phyloP scores from a whole-genome alignment of 2,113 vertebrate species.

The Epinephelus moara region DNA sequence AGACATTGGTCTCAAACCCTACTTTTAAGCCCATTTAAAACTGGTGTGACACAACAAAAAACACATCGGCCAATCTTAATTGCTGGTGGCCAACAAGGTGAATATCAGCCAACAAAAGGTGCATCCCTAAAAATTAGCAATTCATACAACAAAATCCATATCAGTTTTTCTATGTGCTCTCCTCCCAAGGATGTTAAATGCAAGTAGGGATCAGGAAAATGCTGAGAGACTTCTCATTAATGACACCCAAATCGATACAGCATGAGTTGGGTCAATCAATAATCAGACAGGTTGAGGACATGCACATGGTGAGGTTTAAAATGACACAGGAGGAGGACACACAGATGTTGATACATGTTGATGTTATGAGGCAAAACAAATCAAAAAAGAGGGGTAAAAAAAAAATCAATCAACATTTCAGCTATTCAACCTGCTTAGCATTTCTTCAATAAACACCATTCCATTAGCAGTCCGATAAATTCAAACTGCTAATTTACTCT shows the following conservation, averaged over 20 bases:
- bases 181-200: constrained; percentile 21
- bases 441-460: constrained; percentile 31
- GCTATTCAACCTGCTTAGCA: constrained; percentile 21
- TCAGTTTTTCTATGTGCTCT: constrained; percentile 51
- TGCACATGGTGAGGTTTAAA: constrained; percentile 23
- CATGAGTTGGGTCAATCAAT: constrained; percentile 60
- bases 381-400: constrained; percentile 3
- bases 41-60: too few relatives aligned
- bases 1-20: too few relatives aligned
- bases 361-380: constrained; percentile 53
- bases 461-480: constrained; percentile 8
- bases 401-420: constrained; percentile 11
- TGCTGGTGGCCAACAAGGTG: too few relatives aligned
- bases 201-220: constrained; percentile 16
- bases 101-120: too few relatives aligned
- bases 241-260: constrained; percentile 57
- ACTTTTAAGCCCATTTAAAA: too few relatives aligned
- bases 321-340: constrained; percentile 42
- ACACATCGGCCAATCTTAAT: too few relatives aligned
- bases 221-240: constrained; percentile 36
- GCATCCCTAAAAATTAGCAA: background rate
- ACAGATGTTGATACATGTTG: constrained; percentile 47
- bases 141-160: constrained; percentile 29
- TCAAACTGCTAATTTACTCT: constrained; percentile 10
- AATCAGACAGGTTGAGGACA: constrained; percentile 37